Percentiles rank a stretch among this genome's conserved stretches.
Conservation (phyloP, 2,797 vertebrate species). For the Coregonus suidteri region DNA sequence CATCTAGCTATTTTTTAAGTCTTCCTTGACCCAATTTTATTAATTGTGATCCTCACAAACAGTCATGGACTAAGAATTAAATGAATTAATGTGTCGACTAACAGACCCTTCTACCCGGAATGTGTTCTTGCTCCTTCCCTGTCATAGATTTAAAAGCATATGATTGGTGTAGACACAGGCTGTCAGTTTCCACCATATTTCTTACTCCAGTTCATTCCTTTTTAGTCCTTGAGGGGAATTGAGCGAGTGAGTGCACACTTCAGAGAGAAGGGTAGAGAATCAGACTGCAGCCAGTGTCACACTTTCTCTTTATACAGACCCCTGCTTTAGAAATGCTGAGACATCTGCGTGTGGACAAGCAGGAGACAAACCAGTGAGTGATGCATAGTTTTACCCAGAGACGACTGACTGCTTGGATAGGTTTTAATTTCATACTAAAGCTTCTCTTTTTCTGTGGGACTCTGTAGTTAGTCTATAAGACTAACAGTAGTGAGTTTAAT, state of each 20-base stretch:
- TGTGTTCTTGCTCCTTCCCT: no score
- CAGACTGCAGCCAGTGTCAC: background rate
- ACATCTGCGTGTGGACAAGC: conserved; percentile 39
- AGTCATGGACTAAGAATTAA: background rate
- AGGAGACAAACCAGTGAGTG: conserved; percentile 41
- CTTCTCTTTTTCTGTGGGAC: no score
- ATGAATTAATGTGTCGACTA: no score
- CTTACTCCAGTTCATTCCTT: no score
- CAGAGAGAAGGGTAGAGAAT: background rate
- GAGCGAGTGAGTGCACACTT: background rate
- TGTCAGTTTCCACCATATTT: no score
- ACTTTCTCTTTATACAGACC: conserved; percentile 48
- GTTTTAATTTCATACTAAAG: no score
- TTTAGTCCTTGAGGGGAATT: no score
- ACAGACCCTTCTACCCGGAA: no score
- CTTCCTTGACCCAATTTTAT: background rate
- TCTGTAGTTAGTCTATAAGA: background rate
- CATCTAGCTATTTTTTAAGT: background rate
- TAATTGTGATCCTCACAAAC: background rate
- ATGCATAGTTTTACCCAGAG: conserved; percentile 6
- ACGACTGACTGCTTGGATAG: background rate
- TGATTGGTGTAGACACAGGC: no score
- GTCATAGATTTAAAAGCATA: no score
- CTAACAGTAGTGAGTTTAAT: no score
- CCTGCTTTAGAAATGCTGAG: conserved; percentile 31